Conservation (phyloP, 2,888 invertebrate genomes). For the Drosophila melanosoma region DNA sequence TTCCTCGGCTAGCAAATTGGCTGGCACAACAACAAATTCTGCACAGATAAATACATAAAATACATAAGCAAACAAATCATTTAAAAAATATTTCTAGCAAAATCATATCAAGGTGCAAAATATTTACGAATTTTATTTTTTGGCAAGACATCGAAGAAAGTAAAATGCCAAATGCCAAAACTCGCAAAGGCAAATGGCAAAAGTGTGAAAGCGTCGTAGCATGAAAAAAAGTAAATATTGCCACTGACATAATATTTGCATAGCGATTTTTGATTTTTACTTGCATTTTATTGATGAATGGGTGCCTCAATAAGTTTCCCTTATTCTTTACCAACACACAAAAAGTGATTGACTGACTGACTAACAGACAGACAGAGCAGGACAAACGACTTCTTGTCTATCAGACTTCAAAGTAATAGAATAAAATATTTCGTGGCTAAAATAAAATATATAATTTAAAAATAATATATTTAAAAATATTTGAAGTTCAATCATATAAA, state of each 20-base stretch:
- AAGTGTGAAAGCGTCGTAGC: slow-evolving; percentile 35
- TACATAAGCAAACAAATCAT: slow-evolving; percentile 77
- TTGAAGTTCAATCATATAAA: neutral
- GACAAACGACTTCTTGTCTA: neutral
- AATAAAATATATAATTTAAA: neutral
- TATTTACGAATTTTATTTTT: slow-evolving; percentile 75
- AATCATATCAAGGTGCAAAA: slow-evolving; percentile 77
- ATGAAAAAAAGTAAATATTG: slow-evolving; percentile 71
- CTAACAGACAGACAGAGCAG: slow-evolving; percentile 2
- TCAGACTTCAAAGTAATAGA: neutral
- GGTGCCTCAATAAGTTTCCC: slow-evolving; percentile 37
- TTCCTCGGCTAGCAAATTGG: slow-evolving; percentile 53
- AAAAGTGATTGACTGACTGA: slow-evolving; percentile 41
- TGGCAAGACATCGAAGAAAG: slow-evolving; percentile 40
- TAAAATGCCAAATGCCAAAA: slow-evolving; percentile 44
- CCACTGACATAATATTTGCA: slow-evolving; percentile 65
- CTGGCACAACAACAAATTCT: slow-evolving; percentile 57
- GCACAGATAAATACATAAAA: slow-evolving; percentile 72
- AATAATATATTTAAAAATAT: neutral
- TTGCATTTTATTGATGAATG: slow-evolving; percentile 60
- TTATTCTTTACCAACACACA: slow-evolving; percentile 21
- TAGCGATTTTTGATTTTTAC: slow-evolving; percentile 56
- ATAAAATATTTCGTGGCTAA: neutral
- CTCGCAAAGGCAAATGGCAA: slow-evolving; percentile 53
- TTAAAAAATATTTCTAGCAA: slow-evolving; percentile 74